These are phyloP conservation scores for Myiozetetes cayanensis DNA, from an alignment of 2,113 vertebrate genomes.

Conservation along the genomic window DNA sequence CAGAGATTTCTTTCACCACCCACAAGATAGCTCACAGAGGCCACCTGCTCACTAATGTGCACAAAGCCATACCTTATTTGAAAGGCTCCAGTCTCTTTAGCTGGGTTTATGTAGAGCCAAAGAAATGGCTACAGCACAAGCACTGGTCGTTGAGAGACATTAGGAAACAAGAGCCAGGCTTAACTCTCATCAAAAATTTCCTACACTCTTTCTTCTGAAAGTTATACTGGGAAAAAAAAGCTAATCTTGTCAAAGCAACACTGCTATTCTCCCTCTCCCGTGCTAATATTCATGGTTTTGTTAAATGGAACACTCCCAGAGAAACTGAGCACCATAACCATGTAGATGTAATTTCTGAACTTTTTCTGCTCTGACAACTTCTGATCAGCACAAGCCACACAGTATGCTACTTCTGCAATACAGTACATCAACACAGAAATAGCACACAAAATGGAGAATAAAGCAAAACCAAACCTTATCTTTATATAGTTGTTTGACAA, in stretches of 20 bases:
- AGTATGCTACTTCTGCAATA: background rate
- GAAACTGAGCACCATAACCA: background rate
- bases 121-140: background rate
- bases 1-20: background rate
- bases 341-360: background rate
- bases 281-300: background rate
- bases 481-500: background rate
- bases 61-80: background rate
- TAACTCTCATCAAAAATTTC: background rate
- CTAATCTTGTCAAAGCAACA: background rate
- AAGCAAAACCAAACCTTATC: background rate
- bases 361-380: background rate
- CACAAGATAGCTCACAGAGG: background rate
- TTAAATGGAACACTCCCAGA: background rate
- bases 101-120: background rate
- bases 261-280: background rate
- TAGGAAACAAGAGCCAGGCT: background rate
- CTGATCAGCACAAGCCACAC: background rate
- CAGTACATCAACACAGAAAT: background rate
- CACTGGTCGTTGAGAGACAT: background rate
- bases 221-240: background rate
- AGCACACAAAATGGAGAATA: background rate
- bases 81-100: background rate
- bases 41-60: background rate
- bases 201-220: background rate